A percentile compares a stretch with the other conserved stretches of the same genome.
Conservation (phyloP, 1,140 invertebrate species). For the Pemphigus obesinymphae region DNA sequence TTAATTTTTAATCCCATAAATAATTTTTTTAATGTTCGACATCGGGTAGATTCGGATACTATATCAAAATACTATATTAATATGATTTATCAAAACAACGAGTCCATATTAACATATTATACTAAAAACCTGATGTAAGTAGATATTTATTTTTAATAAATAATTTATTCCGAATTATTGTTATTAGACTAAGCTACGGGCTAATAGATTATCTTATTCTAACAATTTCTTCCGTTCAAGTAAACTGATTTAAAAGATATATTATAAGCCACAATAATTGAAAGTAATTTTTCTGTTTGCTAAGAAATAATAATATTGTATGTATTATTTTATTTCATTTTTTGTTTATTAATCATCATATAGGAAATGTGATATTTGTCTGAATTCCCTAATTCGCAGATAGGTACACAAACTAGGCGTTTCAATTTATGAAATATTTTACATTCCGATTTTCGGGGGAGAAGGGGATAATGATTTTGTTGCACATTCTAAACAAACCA, state of each 20-base stretch:
- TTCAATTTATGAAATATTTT: too few relatives aligned
- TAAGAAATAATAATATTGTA: background rate
- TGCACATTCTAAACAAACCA: background rate
- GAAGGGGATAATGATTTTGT: background rate
- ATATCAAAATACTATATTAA: background rate
- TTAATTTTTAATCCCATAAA: background rate
- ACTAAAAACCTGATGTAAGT: background rate
- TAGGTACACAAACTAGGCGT: background rate
- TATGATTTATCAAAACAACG: background rate
- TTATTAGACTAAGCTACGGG: background rate
- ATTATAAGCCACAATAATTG: too few relatives aligned
- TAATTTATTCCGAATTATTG: conserved; percentile 29
- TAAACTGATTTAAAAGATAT: background rate
- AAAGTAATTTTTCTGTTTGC: background rate
- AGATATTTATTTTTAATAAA: background rate
- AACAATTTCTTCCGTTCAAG: background rate
- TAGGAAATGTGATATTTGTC: background rate
- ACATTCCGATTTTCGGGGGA: background rate
- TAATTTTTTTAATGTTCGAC: background rate
- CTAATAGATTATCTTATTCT: background rate
- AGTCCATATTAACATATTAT: background rate
- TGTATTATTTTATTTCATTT: background rate
- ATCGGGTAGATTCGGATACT: background rate
- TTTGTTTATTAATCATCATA: background rate
- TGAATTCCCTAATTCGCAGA: background rate